These are phyloP conservation scores for Oreonectes daqikongensis DNA, from an alignment of 2,797 vertebrate genomes.

Conservation along the genomic window DNA sequence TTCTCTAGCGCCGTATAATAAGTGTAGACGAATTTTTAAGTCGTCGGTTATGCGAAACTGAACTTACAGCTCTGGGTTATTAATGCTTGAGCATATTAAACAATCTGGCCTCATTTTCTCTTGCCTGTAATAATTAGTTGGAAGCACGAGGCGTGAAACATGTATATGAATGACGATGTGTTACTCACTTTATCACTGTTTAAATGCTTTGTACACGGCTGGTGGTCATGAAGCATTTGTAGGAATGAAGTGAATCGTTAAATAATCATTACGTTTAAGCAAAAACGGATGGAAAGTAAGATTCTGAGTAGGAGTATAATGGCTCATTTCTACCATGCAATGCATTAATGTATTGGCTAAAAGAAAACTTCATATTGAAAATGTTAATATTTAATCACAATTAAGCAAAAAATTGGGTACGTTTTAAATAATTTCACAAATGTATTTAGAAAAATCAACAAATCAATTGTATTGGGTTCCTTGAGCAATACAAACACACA, in stretches of 20 bases:
- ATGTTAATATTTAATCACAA: too few relatives aligned
- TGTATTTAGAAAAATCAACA: too few relatives aligned
- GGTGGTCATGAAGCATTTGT: not conserved
- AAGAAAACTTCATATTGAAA: not conserved
- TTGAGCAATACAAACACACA: too few relatives aligned
- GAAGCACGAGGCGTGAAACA: not conserved
- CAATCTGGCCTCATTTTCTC: conserved; percentile 11
- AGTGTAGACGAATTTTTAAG: conserved; percentile 3
- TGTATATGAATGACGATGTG: conserved; percentile 10
- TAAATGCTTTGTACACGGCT: conserved; percentile 8
- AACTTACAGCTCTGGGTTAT: conserved; percentile 22
- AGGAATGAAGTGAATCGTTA: not conserved
- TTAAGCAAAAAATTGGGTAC: too few relatives aligned
- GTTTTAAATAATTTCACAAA: too few relatives aligned
- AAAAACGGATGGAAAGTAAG: not conserved
- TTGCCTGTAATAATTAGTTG: conserved; percentile 21
- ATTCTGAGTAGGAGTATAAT: not conserved
- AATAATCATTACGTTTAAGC: not conserved
- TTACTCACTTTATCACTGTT: conserved; percentile 8
- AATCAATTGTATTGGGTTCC: too few relatives aligned
- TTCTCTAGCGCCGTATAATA: conserved; percentile 16
- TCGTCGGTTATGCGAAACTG: conserved; percentile 1
- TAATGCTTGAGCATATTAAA: conserved; percentile 8
- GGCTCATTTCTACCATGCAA: not conserved
- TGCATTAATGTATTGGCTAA: not conserved